These are phyloP conservation scores for Papilio gigon DNA, from an alignment of 2,888 invertebrate genomes.

Conservation along the genomic window DNA sequence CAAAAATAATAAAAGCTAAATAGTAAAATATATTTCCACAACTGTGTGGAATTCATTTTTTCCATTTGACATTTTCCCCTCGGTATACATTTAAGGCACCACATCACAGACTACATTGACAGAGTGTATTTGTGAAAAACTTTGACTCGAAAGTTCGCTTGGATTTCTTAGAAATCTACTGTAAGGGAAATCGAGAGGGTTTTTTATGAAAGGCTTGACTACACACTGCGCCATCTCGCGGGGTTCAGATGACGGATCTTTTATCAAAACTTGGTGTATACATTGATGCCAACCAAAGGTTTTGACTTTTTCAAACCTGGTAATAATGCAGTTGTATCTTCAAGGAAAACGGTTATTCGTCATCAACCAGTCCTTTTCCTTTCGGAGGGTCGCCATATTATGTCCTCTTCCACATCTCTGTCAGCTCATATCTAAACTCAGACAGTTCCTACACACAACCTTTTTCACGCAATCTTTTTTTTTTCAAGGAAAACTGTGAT, in stretches of 20 bases:
- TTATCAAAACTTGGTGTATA: background rate
- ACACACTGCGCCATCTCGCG: slow-evolving; percentile 15
- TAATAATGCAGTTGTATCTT: no score
- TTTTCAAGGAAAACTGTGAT: no score
- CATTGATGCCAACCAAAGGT: background rate
- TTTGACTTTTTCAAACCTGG: no score
- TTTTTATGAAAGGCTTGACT: background rate
- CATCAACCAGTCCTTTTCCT: no score
- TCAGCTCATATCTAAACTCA: no score
- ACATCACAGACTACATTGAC: no score
- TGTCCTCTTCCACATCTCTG: no score
- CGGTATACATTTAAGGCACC: background rate
- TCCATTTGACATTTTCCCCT: background rate
- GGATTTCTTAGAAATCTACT: background rate
- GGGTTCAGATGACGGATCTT: slow-evolving; percentile 1
- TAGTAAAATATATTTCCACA: background rate
- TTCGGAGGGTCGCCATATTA: no score
- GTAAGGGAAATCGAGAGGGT: slow-evolving; percentile 15
- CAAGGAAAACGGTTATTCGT: no score
- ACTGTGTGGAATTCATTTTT: background rate
- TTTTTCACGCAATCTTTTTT: no score
- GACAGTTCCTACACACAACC: no score
- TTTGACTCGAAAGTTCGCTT: background rate
- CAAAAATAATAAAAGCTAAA: no score
- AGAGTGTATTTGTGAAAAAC: background rate